Evolutionary conservation across 2,888 invertebrate species (phyloP), one percentile per base, ranked within the genome.

Genomic region (Crocallis elinguaria): DNA sequence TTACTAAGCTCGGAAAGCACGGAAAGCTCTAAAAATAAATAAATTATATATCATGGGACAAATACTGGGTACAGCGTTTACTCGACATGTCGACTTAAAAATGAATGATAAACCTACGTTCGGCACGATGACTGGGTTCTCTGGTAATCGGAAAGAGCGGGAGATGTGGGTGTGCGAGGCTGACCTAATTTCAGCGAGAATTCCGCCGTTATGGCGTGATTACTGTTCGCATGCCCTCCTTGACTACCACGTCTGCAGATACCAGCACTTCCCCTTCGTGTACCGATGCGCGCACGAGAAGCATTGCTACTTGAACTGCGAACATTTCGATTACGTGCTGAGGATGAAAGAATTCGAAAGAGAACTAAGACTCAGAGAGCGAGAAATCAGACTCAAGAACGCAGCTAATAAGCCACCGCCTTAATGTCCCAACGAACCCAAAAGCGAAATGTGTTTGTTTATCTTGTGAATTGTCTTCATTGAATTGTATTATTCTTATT

Each of bases 151-250:
- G 59, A 93, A 94, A 80, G 88, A 93, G 78, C 93, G 97, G 83
- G 93, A 94, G 44, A 94, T 95, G 94, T 79, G 92, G 17, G 95
- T 94, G 0, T 94, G 95, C 1, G 82, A 93, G 49, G 95, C 93
- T 35, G 94, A 97, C 77, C 92, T 98, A 91, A 90, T 92, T 65
- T 95, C 96, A 0, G 95, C 95, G 0, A 94, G 94, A 73, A 78
- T 98, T 27, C 94, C 95, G 0, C 71, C 92, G 0, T 77, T 92
- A 8, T 88, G 93, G 42, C 92, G 98, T 43, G 98, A 97, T 79
- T 98, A 95, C 75, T 98, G 98, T 84, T 95, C 96, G 5, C 95
- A 98, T 77, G 76, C 91, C 19, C 88, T 94, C 23, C 72, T 98
- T 8, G 89, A 94, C 23, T 94, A 94, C 66, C 86, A 93, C 58